These are phyloP conservation scores for Bos indicus DNA, from an alignment of 2,113 vertebrate species.

Conservation along the genomic window DNA sequence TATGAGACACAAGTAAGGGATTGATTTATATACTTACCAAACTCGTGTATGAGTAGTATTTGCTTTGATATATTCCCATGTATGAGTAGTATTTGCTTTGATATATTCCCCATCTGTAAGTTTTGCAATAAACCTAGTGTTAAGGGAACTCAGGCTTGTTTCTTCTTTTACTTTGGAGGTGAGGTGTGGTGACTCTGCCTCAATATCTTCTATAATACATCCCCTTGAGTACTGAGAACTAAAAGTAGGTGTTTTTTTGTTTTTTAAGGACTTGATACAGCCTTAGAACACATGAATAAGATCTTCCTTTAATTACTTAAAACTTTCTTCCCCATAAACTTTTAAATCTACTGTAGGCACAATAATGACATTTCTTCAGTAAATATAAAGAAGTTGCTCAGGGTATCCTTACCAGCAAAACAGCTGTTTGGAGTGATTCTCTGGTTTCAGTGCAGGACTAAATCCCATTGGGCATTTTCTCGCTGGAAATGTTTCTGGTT, in stretches of 20 bases:
- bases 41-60: background rate
- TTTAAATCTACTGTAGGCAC: background rate
- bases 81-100: background rate
- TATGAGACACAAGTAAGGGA: background rate
- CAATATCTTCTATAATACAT: background rate
- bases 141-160: background rate
- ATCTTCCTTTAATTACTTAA: background rate
- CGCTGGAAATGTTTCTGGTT: background rate
- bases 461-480: background rate
- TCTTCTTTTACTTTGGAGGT: background rate
- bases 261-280: background rate
- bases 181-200: background rate
- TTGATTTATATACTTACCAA: background rate
- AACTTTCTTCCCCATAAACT: background rate
- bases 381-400: background rate
- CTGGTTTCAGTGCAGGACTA: background rate
- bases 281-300: background rate
- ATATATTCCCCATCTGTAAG: background rate
- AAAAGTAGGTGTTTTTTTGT: background rate
- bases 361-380: constrained; percentile 9
- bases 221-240: background rate
- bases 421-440: background rate
- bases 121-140: constrained; percentile 4
- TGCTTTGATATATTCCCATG: background rate
- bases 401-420: background rate